Conservation (phyloP, 2,113 vertebrate genomes). For the Herpetotheres cachinnans region DNA sequence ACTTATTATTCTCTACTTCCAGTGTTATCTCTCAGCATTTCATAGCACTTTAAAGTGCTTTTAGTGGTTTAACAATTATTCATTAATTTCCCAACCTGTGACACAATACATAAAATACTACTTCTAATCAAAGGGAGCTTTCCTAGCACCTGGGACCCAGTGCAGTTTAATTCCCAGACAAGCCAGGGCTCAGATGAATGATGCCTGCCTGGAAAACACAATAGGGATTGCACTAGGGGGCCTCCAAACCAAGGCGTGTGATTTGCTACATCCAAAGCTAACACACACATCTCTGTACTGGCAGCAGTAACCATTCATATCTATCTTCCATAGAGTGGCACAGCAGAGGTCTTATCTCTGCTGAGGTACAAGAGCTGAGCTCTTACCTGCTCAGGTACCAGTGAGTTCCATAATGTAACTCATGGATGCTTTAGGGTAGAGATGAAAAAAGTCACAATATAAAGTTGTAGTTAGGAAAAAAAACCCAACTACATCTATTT, state of each 20-base stretch:
- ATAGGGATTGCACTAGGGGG: background rate
- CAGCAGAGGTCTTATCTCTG: background rate
- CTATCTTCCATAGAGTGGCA: background rate
- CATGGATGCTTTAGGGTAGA: background rate
- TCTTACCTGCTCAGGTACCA: background rate
- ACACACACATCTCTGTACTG: background rate
- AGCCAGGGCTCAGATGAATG: background rate
- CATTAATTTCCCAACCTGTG: background rate
- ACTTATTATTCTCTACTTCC: background rate
- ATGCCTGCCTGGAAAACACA: background rate
- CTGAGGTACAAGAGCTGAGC: background rate
- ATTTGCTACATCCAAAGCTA: background rate
- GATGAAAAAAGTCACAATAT: background rate
- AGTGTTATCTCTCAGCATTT: background rate
- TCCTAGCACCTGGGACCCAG: background rate
- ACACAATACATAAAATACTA: background rate
- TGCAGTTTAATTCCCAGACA: background rate
- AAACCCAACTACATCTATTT: background rate
- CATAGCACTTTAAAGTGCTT: background rate
- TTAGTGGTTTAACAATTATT: background rate
- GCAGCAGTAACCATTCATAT: background rate
- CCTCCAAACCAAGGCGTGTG: accelerated
- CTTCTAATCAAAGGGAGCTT: background rate
- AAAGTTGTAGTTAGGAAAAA: background rate
- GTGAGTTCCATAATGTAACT: background rate